Evolutionary conservation across 2,797 vertebrate genomes (phyloP), one percentile per base, ranked within the genome.

Genomic region (Cuniculus paca): DNA sequence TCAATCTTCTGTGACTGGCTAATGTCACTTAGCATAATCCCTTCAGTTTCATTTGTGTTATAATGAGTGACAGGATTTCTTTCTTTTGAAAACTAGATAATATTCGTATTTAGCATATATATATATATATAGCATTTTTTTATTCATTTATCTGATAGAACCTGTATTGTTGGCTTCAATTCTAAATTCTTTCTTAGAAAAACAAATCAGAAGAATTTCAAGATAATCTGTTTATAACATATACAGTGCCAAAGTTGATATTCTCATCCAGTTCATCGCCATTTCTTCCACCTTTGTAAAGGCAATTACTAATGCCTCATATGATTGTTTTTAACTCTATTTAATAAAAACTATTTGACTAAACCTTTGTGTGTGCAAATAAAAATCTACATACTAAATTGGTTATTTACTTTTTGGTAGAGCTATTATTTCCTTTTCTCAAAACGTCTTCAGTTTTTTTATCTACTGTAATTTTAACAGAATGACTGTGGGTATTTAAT

Each of bases 351-450:
- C 19, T 77, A 12, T 42, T 90, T 92, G n/a, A 31, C 65, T 77
- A 17, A 81, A 58, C 88, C 39, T 83, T 75, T 84, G 19, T 74
- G 5, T 54, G 24, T 85, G 5, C 54, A 56, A 77, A 63, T 91
- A 94, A 91, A 82, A 48, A 65, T 77, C 17, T 28, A 13, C 36
- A 52, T 82, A 31, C 52, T 82, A 65, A 50, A 42, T 70, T 26
- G 63, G 26, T 93, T 79, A 39, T 74, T 58, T 75, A 84, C n/a
- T 14, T 91, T 92, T 42, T 56, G 7, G 17, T 88, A 84, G 65
- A 81, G 39, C 61, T 84, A 81, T 61, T 93, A 63, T 72, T 89
- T 61, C 11, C 28, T 75, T 81, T 31, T 85, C 42, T 95, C n/a
- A 85, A 85, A 81, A 20, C 72, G 3, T 63, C 54, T 90, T 87